Conservation (phyloP, 1,140 invertebrate species). For the Planococcus citri region DNA sequence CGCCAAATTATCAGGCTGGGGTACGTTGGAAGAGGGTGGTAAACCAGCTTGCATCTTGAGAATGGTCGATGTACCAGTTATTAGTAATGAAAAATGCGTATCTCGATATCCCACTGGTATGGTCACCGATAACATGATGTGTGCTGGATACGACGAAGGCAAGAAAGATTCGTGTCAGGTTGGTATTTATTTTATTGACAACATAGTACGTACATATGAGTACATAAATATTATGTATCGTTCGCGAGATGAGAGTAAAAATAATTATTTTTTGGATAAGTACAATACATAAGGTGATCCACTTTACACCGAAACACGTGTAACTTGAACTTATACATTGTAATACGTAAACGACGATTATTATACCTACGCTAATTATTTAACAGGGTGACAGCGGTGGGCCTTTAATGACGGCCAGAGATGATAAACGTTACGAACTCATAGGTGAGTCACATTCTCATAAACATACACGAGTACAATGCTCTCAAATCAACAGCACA, state of each 20-base stretch:
- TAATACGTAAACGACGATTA: not conserved
- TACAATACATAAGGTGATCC: not conserved
- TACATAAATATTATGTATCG: not conserved
- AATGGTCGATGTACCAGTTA: slow-evolving; percentile 68
- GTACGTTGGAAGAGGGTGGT: slow-evolving; percentile 63
- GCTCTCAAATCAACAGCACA: too few species aligned
- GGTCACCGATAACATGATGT: slow-evolving; percentile 77
- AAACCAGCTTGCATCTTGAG: slow-evolving; percentile 65
- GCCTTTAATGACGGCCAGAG: slow-evolving; percentile 22
- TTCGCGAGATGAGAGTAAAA: too few species aligned
- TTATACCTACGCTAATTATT: not conserved
- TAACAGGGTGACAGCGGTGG: slow-evolving; percentile 26
- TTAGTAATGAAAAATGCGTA: slow-evolving; percentile 60
- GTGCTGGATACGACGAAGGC: slow-evolving; percentile 64
- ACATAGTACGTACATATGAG: not conserved
- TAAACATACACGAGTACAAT: slow-evolving; percentile 10
- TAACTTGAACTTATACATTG: not conserved
- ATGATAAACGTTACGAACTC: slow-evolving; percentile 24
- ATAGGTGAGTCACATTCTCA: slow-evolving; percentile 7
- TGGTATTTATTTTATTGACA: slow-evolving; percentile 25
- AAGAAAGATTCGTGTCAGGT: slow-evolving; percentile 75
- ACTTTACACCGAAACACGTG: not conserved
- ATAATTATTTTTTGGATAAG: too few species aligned
- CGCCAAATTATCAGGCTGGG: slow-evolving; percentile 71
- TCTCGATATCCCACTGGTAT: slow-evolving; percentile 61